These are phyloP conservation scores for Polyommatus icarus DNA, from an alignment of 2,888 invertebrate species.

Conservation along the genomic window DNA sequence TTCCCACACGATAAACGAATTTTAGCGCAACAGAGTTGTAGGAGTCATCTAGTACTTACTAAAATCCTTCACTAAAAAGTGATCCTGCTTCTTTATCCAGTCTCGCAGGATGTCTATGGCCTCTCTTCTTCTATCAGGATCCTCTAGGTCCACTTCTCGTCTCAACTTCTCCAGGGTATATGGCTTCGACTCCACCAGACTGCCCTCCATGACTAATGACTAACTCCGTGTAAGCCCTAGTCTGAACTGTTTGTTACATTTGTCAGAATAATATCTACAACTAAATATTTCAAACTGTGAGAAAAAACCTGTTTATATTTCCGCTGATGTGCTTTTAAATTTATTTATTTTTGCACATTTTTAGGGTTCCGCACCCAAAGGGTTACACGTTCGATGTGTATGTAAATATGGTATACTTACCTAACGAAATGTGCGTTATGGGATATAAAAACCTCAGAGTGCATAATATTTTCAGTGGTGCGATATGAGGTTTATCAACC, in stretches of 20 bases:
- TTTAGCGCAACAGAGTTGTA: too few relatives aligned
- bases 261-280: background rate
- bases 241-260: background rate
- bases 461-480: too few relatives aligned
- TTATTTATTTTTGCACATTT: background rate
- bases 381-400: too few relatives aligned
- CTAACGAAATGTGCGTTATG: too few relatives aligned
- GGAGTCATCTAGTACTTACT: background rate
- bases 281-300: background rate
- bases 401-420: too few relatives aligned
- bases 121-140: background rate
- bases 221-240: background rate
- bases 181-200: background rate
- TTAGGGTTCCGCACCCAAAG: background rate
- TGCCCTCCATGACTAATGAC: background rate
- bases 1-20: too few relatives aligned
- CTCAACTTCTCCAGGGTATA: background rate
- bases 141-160: background rate
- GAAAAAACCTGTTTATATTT: background rate
- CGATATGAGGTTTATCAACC: too few relatives aligned
- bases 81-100: background rate
- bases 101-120: background rate
- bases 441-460: too few relatives aligned
- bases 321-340: background rate
- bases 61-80: constrained; percentile 15